Evolutionary conservation across 1,140 invertebrate genomes (phyloP), one percentile per base, ranked within the genome.

Genomic region (Delia radicum): DNA sequence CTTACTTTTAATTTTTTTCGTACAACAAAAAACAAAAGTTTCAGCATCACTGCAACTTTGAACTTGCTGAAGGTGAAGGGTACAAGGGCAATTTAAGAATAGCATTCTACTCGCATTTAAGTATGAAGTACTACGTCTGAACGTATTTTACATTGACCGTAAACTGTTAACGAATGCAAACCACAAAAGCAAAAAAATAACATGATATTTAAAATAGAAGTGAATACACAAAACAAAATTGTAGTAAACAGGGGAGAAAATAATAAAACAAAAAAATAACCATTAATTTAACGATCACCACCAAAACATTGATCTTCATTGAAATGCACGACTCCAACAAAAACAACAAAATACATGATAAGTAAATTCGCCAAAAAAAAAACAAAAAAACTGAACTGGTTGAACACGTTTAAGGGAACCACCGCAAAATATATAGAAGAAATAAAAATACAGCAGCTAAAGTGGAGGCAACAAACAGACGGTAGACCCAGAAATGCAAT

Each of bases 391-490:
- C n/a, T n/a, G n/a, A n/a, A 74, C 73, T 74, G 73, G 73, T 74
- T 74, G 73, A 74, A 74, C 73, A 62, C n/a, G 73, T 73, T 73
- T 73, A 33, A 55, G 48, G 48, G 48, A 55, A 21, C n/a, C 48
- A 21, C n/a, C 48, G 15, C 48, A 18, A 55, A 55, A 55, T 21
- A 55, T 55, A 21, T 3, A 55, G 10, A 55, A 21, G 21, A 55
- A 55, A 55, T 4, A 55, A 18, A 55, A 21, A 21, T 6, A 5
- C 48, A 21, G 21, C 18, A 55, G 8, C 48, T 21, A 55, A 3
- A 55, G 21, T 37, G 15, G 21, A 21, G 8, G 21, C 3, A 42
- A 42, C 8, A 42, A n/a, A 42, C 37, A 42, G n/a, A 42, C 3
- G 15, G 37, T 42, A 42, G 37, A 42, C 37, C 37, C 3, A 42